A percentile compares a stretch with the other conserved stretches of the same genome.
phyloP scores from a whole-genome alignment of 2,797 vertebrate genomes.

The Sebastiscus tertius region DNA sequence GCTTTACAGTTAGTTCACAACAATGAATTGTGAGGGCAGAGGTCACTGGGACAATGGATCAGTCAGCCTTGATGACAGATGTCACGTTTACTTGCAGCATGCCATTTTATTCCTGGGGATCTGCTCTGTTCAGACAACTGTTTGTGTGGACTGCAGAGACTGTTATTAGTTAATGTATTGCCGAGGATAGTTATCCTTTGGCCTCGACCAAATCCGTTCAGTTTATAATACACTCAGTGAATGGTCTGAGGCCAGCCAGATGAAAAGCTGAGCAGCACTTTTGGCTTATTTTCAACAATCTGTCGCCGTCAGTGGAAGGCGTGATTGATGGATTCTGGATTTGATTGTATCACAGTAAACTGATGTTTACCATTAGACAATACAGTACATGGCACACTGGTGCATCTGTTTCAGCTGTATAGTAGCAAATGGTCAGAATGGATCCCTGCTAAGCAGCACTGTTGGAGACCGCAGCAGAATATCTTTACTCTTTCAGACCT shows the following conservation, averaged over 20 bases:
- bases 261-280: conserved; percentile 15
- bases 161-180: conserved; percentile 42
- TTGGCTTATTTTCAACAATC: conserved; percentile 35
- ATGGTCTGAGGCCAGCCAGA: background rate
- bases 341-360: conserved; percentile 25
- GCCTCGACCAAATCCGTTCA: conserved; percentile 22
- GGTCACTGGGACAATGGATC: conserved; percentile 31
- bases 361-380: background rate
- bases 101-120: conserved; percentile 24
- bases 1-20: background rate
- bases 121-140: background rate
- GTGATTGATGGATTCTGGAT: conserved; percentile 24
- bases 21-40: background rate
- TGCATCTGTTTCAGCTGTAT: background rate
- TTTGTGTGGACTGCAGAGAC: conserved; percentile 7
- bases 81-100: conserved; percentile 7
- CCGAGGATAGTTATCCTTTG: conserved; percentile 16
- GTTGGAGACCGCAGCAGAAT: background rate
- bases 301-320: background rate
- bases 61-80: conserved; percentile 30
- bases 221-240: conserved; percentile 21
- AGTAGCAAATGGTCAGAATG: conserved; percentile 8
- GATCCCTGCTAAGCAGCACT: conserved; percentile 8
- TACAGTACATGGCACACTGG: background rate
- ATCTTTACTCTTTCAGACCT: conserved; percentile 14